A percentile compares a stretch with the other conserved stretches of the same genome.
phyloP scores from a whole-genome alignment of 2,888 invertebrate species.

The Noctua fimbriata region DNA sequence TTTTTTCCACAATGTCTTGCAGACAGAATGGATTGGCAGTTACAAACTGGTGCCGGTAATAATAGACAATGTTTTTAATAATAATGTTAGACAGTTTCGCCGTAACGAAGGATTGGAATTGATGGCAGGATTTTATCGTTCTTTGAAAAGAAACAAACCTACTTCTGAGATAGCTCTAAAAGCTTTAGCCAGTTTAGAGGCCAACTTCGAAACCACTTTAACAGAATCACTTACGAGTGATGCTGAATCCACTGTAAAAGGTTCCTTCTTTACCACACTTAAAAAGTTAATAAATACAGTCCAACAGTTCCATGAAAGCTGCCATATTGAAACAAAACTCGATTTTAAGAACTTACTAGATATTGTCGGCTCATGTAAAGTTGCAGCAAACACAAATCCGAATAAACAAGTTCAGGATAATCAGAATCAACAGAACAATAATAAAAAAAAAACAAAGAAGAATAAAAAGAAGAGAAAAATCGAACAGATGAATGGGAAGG shows the following conservation, averaged over 20 bases:
- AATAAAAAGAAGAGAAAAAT: slow-evolving; percentile 83
- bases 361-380: slow-evolving; percentile 76
- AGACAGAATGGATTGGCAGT: slow-evolving; percentile 92
- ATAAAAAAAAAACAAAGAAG: slow-evolving; percentile 71
- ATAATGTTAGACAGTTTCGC: slow-evolving; percentile 91
- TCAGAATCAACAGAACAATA: slow-evolving; percentile 67
- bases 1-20: slow-evolving; percentile 92
- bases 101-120: slow-evolving; percentile 93
- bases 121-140: slow-evolving; percentile 91
- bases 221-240: slow-evolving; percentile 80
- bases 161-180: slow-evolving; percentile 74
- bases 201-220: slow-evolving; percentile 83
- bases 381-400: slow-evolving; percentile 72
- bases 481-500: slow-evolving; percentile 76
- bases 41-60: slow-evolving; percentile 90
- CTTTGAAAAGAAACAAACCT: slow-evolving; percentile 88
- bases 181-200: slow-evolving; percentile 85
- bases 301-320: slow-evolving; percentile 85
- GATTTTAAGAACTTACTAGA: slow-evolving; percentile 79
- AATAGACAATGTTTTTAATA: slow-evolving; percentile 91
- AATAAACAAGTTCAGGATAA: slow-evolving; percentile 67
- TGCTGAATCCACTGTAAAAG: slow-evolving; percentile 86
- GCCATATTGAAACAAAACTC: slow-evolving; percentile 78
- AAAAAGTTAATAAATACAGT: slow-evolving; percentile 89
- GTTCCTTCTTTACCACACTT: slow-evolving; percentile 90